Evolutionary conservation across 2,888 invertebrate species (phyloP), one percentile per base, ranked within the genome.

Genomic region (Deilephila elpenor): DNA sequence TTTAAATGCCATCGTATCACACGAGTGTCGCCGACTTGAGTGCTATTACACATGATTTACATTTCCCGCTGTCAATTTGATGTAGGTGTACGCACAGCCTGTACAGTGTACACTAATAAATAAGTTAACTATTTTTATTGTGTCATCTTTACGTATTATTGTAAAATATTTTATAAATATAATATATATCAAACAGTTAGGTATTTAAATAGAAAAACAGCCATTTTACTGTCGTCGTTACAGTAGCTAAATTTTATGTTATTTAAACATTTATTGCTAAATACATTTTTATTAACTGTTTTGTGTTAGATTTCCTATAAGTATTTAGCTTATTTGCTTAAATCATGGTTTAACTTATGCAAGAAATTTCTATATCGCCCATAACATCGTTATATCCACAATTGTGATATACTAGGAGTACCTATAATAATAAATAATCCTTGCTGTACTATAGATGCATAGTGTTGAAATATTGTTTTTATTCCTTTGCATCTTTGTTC

Each of bases 41-140:
- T 84, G 86, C 88, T 86, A 87, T 88, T 89, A 87, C 86, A 80
- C 85, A 88, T 89, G 86, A 90, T 89, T 91, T 89, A 90, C 87
- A 86, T 88, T 85, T 83, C 85, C 81, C 83, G 80, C 81, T 84
- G 87, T 84, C 87, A 87, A 83, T 84, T 85, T 82, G 80, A 83
- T 82, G 80, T 79, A 81, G 76, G 77, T 44, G 59, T 67, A 62
- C 14, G 59, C 32, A 29, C 51, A 67, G 61, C 70, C 53, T 67
- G 25, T 14, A 60, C 53, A 37, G 37, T 67, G 25, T 14, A 67
- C 37, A 37, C 70, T 71, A 72, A 44, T 70, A 72, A 71, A 71
- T 72, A 71, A 19, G 51, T 70, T 44, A 74, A 44, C 44, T 74
- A 62, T 72, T 73, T 72, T 72, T 76, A 77, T 51, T 62, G n/a